Evolutionary conservation across 2,797 vertebrate genomes (phyloP), one percentile per base, ranked within the genome.

Genomic region (Periophthalmus magnuspinnatus): DNA sequence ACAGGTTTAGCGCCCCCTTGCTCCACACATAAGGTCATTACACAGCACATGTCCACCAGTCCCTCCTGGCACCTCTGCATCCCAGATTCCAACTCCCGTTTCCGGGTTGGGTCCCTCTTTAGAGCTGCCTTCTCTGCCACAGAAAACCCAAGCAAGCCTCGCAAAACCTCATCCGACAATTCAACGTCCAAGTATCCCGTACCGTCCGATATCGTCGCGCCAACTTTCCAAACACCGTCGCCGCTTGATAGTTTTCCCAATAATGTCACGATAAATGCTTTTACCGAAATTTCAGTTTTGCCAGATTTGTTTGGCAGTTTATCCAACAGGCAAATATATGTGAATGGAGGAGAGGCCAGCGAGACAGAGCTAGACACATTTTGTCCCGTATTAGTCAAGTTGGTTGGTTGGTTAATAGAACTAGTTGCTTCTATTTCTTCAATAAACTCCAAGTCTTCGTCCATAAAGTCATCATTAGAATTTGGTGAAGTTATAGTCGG

Each of bases 251-350:
- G 93, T 77, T 93, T 99, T 78, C 96, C 95, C 73, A 94, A 84
- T 8, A 99, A 94, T 28, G 98, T 99, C 71, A 99, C 96, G 70
- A 99, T 96, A 87, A 99, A 99, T 71, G 96, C 95, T 86, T 97
- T 98, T 68, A 97, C 78, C 65, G 86, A 90, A 65, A 98, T 82
- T 78, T 89, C 76, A 33, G 65, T 41, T 70, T 76, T 62, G 28
- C 69, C 77, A 36, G 79, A 75, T 1, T 76, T 81, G 76, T 88
- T 81, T 59, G 34, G 55, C 19, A 63, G 33, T 34, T 79, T 54
- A 34, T 95, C 92, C 0, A 99, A 80, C 69, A 94, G 56, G 59
- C 90, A 93, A 81, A 99, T 87, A 74, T 99, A 98, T 0, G 91
- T 95, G 81, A 97, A 97, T 10, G 95, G 95, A 5, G 87, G 86